A percentile compares a stretch with the other conserved stretches of the same genome.
Conservation (phyloP, 2,113 vertebrate genomes). For the Albula glossodonta region DNA sequence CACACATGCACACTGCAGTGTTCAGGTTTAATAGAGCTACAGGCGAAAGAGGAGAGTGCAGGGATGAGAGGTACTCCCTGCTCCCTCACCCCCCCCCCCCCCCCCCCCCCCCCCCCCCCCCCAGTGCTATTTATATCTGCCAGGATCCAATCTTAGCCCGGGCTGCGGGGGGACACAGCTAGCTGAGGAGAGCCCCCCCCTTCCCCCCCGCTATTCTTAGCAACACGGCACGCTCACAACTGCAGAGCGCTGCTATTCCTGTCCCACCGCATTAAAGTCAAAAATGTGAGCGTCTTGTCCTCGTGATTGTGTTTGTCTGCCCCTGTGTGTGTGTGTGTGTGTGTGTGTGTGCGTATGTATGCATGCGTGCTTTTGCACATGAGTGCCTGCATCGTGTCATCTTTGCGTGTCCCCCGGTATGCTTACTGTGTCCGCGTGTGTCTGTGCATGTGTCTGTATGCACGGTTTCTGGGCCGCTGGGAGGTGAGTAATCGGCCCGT, state of each 20-base stretch:
- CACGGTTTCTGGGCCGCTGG: background rate
- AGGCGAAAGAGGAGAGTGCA: constrained; percentile 38
- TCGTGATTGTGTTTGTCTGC: constrained; percentile 17
- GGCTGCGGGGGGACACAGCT: constrained; percentile 54
- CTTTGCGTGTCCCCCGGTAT: background rate
- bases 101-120: constrained; percentile 36
- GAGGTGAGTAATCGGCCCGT: too few species aligned
- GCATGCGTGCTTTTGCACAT: background rate
- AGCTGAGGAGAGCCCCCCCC: constrained; percentile 63
- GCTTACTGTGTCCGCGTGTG: background rate
- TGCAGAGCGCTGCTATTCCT: constrained; percentile 64
- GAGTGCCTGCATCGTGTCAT: background rate
- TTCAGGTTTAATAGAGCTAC: constrained; percentile 34
- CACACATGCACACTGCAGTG: background rate
- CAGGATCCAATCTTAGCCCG: constrained; percentile 70
- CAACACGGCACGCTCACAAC: constrained; percentile 49
- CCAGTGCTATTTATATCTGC: constrained; percentile 65
- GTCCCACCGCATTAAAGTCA: constrained; percentile 39
- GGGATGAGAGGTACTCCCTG: background rate
- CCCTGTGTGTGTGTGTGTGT: constrained; percentile 19
- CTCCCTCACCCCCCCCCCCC: background rate
- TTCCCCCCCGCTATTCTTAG: constrained; percentile 68
- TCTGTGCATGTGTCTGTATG: background rate
- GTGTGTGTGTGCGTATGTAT: background rate
- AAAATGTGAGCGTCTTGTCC: background rate